Conservation (phyloP, 2,113 vertebrate genomes). For the Chloropsis hardwickii region DNA sequence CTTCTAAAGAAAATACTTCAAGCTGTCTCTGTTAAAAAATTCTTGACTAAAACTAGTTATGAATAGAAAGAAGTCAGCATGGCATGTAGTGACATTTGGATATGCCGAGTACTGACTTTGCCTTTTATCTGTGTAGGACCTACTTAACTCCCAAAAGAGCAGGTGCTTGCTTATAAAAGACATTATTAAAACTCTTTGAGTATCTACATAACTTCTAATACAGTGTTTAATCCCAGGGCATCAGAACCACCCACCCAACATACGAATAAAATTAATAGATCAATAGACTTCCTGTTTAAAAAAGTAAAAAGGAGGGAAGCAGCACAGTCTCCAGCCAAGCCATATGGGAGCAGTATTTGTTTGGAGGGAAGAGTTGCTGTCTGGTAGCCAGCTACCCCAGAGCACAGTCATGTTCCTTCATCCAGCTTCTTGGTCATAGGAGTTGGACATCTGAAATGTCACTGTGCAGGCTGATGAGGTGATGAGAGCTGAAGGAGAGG, state of each 20-base stretch:
- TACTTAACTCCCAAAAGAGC: neutral
- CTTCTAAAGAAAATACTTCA: neutral
- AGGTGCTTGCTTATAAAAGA: neutral
- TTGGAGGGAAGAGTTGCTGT: neutral
- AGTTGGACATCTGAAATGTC: neutral
- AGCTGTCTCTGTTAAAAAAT: neutral
- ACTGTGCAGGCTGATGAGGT: neutral
- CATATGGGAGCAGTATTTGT: neutral
- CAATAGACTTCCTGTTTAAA: neutral
- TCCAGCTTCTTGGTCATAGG: neutral
- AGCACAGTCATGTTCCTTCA: neutral
- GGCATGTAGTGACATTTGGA: neutral
- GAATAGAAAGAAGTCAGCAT: neutral
- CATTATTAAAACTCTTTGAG: neutral
- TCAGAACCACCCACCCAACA: neutral
- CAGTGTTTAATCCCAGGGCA: neutral
- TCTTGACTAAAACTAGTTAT: neutral
- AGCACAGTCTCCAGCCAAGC: rapidly evolving
- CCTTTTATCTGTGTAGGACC: neutral
- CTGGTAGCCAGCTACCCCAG: neutral
- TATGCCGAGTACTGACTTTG: neutral
- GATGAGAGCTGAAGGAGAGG: neutral
- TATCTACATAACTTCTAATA: neutral
- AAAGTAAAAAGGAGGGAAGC: neutral
- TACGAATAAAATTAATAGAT: neutral